phyloP scores from a whole-genome alignment of 2,113 vertebrate genomes.

The Amphilophus citrinellus region DNA sequence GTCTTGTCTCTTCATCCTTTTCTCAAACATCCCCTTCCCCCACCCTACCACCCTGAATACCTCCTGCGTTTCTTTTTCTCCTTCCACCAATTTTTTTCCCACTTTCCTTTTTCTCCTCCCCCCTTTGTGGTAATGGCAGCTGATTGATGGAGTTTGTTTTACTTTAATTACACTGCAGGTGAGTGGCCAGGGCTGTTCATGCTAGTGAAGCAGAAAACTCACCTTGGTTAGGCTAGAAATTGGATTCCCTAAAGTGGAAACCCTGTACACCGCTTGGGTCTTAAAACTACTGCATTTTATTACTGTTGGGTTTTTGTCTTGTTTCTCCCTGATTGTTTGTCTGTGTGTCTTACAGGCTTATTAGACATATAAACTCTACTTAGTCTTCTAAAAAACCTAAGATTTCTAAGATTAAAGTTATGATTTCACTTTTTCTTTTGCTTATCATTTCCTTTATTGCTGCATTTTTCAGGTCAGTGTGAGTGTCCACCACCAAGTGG shows the following conservation, averaged over 20 bases:
- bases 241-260: conserved; percentile 77
- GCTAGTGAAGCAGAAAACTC: conserved; percentile 78
- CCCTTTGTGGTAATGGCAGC: conserved; percentile 66
- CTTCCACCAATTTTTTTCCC: conserved; percentile 7
- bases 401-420: background rate
- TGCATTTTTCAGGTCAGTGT: background rate
- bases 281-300: conserved; percentile 52
- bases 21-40: background rate
- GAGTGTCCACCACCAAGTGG: background rate
- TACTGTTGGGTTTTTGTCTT: conserved; percentile 41
- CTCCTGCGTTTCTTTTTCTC: background rate
- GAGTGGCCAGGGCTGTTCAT: conserved; percentile 71
- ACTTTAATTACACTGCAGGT: conserved; percentile 82
- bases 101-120: conserved; percentile 16
- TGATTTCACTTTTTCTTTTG: background rate
- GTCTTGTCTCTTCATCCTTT: conserved; percentile 22
- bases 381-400: background rate
- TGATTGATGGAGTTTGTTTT: conserved; percentile 83
- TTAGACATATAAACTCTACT: conserved; percentile 1
- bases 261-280: conserved; percentile 50
- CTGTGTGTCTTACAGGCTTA: conserved; percentile 1
- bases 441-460: background rate
- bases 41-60: background rate
- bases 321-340: conserved; percentile 3
- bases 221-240: conserved; percentile 78